These are phyloP conservation scores for Pyralis farinalis DNA, from an alignment of 2,888 invertebrate species.

Conservation along the genomic window DNA sequence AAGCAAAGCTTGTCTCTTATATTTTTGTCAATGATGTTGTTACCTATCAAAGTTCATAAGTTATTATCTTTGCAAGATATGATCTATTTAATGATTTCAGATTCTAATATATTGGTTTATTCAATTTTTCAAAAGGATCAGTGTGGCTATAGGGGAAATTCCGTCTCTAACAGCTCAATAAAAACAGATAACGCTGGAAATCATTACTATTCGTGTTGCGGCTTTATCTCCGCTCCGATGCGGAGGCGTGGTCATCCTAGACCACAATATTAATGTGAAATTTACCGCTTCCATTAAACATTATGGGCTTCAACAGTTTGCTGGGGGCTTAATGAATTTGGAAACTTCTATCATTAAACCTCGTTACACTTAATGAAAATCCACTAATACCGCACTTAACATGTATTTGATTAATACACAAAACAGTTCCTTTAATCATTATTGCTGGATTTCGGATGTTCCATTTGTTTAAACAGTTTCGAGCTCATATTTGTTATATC, in stretches of 20 bases:
- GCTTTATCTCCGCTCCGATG: slow-evolving; percentile 21
- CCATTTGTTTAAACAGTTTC: not conserved
- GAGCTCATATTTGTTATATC: not conserved
- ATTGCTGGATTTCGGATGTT: not conserved
- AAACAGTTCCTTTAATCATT: not conserved
- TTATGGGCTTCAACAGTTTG: slow-evolving; percentile 56
- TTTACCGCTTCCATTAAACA: slow-evolving; percentile 60
- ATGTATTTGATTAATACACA: slow-evolving; percentile 11
- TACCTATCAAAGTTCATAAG: too few relatives aligned
- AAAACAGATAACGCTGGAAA: slow-evolving; percentile 21
- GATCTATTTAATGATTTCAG: too few relatives aligned
- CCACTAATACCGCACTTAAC: slow-evolving; percentile 30
- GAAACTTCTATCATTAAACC: slow-evolving; percentile 64
- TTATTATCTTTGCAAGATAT: too few relatives aligned
- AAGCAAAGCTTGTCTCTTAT: too few relatives aligned
- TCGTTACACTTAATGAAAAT: slow-evolving; percentile 55
- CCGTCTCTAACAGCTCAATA: not conserved
- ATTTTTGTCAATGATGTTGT: too few relatives aligned
- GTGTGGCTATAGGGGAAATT: too few relatives aligned
- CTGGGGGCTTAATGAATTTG: slow-evolving; percentile 57
- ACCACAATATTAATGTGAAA: slow-evolving; percentile 61
- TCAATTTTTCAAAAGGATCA: too few relatives aligned
- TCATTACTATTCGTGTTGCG: slow-evolving; percentile 29
- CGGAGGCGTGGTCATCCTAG: slow-evolving; percentile 39
- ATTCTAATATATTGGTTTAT: too few relatives aligned